A percentile compares a stretch with the other conserved stretches of the same genome.
phyloP scores from a whole-genome alignment of 2,888 invertebrate genomes.

The Lacanobia oleracea region DNA sequence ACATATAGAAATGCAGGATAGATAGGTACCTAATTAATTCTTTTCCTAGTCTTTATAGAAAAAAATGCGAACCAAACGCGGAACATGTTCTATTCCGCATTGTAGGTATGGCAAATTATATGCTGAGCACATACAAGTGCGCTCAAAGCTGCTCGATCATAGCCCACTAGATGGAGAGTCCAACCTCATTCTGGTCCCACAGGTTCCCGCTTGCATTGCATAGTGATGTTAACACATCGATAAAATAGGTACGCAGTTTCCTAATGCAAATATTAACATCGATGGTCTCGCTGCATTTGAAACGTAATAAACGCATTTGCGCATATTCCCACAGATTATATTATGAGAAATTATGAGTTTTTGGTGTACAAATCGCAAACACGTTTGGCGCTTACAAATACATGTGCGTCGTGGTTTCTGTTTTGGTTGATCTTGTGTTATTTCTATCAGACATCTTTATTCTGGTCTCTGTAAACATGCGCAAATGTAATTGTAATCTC shows the following conservation, averaged over 20 bases:
- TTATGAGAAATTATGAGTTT: slow-evolving; percentile 44
- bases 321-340: slow-evolving; percentile 48
- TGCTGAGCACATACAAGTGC: slow-evolving; percentile 69
- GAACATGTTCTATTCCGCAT: slow-evolving; percentile 77
- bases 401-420: slow-evolving; percentile 23
- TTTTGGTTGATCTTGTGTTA: slow-evolving; percentile 34
- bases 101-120: slow-evolving; percentile 69
- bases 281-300: slow-evolving; percentile 39
- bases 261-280: slow-evolving; percentile 47
- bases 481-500: slow-evolving; percentile 17
- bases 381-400: slow-evolving; percentile 35
- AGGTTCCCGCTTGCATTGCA: slow-evolving; percentile 56
- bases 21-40: slow-evolving; percentile 57
- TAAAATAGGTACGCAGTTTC: slow-evolving; percentile 41
- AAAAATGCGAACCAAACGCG: slow-evolving; percentile 70
- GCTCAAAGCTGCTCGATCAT: slow-evolving; percentile 55
- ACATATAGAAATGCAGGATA: slow-evolving; percentile 48
- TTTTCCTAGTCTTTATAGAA: slow-evolving; percentile 69
- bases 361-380: slow-evolving; percentile 47
- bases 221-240: slow-evolving; percentile 64
- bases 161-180: slow-evolving; percentile 53
- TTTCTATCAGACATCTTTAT: slow-evolving; percentile 27
- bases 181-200: slow-evolving; percentile 59
- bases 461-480: slow-evolving; percentile 16
- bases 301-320: slow-evolving; percentile 41